Evolutionary conservation across 2,113 vertebrate genomes (phyloP).

Genomic region (Gymnocephalus cernua): DNA sequence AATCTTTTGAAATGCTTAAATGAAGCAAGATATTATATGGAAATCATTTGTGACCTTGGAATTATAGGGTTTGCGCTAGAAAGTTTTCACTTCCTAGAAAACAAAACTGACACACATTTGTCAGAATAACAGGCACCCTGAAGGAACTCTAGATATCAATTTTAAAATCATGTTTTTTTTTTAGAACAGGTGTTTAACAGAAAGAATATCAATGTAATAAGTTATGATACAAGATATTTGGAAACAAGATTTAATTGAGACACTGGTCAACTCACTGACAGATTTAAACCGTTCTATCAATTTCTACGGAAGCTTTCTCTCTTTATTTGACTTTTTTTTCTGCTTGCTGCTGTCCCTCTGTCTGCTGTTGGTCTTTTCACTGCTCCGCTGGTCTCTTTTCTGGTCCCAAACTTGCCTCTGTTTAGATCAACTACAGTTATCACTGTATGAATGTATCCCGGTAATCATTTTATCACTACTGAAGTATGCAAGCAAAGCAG

Average conservation of each 20-base stretch:
- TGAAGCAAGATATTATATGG: background rate
- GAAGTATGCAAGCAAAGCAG: background rate
- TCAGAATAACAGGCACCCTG: background rate
- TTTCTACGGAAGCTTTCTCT: background rate
- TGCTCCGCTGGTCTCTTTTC: background rate
- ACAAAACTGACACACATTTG: background rate
- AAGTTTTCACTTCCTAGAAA: background rate
- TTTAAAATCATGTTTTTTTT: background rate
- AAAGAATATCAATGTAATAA: background rate
- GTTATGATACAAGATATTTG: background rate
- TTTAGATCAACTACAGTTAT: background rate
- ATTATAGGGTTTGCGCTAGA: background rate
- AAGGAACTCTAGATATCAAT: background rate
- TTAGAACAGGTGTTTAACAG: background rate
- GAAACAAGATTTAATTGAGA: background rate
- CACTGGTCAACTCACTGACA: too few species aligned
- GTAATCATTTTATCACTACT: background rate
- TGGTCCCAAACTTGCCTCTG: background rate
- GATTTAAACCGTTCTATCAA: background rate
- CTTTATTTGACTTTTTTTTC: background rate
- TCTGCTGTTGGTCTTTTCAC: background rate
- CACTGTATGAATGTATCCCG: background rate
- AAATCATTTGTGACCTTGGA: background rate
- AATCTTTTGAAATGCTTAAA: background rate
- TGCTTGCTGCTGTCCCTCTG: background rate